Base-by-base conservation (phyloP, 2,797 vertebrate genomes). In the Cynopterus sphinx region DNA sequence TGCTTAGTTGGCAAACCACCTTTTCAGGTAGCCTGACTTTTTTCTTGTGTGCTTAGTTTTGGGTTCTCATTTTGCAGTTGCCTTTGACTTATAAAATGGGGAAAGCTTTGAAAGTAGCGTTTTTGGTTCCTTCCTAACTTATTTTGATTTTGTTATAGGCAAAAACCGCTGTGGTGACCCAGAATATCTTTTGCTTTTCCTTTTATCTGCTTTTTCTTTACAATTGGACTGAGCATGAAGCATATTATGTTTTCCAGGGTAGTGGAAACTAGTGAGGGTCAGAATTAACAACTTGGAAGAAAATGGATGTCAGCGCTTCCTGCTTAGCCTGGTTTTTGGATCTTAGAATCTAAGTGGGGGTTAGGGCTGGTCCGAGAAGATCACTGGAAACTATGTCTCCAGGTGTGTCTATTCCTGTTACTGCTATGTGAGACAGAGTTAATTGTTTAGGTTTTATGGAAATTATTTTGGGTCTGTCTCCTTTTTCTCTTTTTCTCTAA, bases 1-100 rank as follows among this genome's bases (percentile, higher is more conserved):
- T 99, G 99, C 98, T 99, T 99, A 63, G 99, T 99, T 83, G 99
- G 99, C 97, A 99, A 99, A 96, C 99, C 99, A 39, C 99, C 99
- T 65, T 99, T 99, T 98, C 99, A 99, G 99, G 99, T 99, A 97
- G 83, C 0, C 0, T 1, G 85, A 46, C 85, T 86, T 59, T 79
- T 84, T 78, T 67, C 16, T 79, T 81, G 7, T 1, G 9, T 82
- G 12, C 41, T 96, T 5, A 24, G 65, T 93, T 95, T 90, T 61
- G 41, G 55, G 13, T 77, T 87, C 65, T 94, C 28, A 33, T 65
- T 91, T 61, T 86, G 12, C 17, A 55, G 13, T 90, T 83, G 43
- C 59, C 49, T 92, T 82, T 83, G 53, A 70, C 92, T 83, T 95
- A 24, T 73, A 68, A 95, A 95, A 94, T 67, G 63, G 59, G 21